Evolutionary conservation across 2,113 vertebrate genomes (phyloP).

Genomic region (Aldabrachelys gigantea): DNA sequence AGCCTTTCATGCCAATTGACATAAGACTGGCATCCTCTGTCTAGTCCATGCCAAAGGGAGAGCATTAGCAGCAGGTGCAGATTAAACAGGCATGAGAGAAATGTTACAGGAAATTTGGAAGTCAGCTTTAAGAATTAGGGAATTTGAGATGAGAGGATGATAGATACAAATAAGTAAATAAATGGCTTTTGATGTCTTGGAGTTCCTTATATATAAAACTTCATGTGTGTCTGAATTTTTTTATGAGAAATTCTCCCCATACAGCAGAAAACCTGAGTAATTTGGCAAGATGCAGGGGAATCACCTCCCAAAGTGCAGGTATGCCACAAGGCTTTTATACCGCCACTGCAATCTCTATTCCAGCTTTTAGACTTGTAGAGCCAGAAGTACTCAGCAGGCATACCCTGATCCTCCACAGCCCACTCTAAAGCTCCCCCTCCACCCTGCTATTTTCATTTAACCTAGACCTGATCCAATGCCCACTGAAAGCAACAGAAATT

Average conservation of each 20-base stretch:
- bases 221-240: neutral
- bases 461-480: neutral
- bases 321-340: neutral
- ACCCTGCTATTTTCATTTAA: neutral
- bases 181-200: neutral
- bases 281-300: neutral
- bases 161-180: neutral
- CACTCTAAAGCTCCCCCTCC: neutral
- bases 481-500: neutral
- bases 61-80: neutral
- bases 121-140: neutral
- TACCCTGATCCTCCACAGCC: neutral
- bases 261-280: neutral
- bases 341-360: neutral
- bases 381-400: neutral
- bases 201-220: neutral
- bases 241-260: neutral
- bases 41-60: neutral
- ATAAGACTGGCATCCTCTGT: neutral
- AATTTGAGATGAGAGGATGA: neutral
- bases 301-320: neutral
- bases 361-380: neutral
- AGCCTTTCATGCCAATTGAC: neutral
- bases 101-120: neutral
- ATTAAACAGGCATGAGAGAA: neutral